Evolutionary conservation across 2,113 vertebrate species (phyloP).

Genomic region (Chloropsis cyanopogon): DNA sequence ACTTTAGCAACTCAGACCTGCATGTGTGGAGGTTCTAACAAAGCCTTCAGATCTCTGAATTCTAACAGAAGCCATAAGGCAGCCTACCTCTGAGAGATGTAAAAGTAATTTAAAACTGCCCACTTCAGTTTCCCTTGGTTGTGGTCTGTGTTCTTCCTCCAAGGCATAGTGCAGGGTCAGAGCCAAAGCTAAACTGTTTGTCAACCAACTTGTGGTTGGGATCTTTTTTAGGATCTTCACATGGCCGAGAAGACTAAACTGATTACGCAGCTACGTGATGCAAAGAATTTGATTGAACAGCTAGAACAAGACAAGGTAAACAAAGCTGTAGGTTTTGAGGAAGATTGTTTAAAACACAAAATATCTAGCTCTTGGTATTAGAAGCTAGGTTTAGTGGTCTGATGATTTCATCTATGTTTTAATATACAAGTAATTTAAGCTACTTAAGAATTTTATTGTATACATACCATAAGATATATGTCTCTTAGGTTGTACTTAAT

Average conservation of each 20-base stretch:
- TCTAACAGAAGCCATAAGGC: neutral
- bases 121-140: neutral
- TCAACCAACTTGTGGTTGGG: neutral
- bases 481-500: neutral
- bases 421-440: neutral
- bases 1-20: neutral
- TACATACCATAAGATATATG: neutral
- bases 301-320: constrained; percentile 98
- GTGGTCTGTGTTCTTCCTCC: neutral
- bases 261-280: constrained; percentile 93
- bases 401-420: neutral
- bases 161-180: neutral
- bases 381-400: neutral
- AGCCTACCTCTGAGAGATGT: neutral
- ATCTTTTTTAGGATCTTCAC: constrained; percentile 85
- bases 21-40: neutral
- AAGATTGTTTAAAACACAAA: neutral
- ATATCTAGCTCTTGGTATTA: neutral
- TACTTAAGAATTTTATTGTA: neutral
- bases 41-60: neutral
- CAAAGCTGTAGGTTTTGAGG: neutral
- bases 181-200: neutral
- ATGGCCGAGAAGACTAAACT: constrained; percentile 93
- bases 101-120: neutral
- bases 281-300: constrained; percentile 95